Percentiles rank a stretch among this genome's conserved stretches.
phyloP scores from a whole-genome alignment of 2,888 invertebrate species.

The Pyrochroa serraticornis region DNA sequence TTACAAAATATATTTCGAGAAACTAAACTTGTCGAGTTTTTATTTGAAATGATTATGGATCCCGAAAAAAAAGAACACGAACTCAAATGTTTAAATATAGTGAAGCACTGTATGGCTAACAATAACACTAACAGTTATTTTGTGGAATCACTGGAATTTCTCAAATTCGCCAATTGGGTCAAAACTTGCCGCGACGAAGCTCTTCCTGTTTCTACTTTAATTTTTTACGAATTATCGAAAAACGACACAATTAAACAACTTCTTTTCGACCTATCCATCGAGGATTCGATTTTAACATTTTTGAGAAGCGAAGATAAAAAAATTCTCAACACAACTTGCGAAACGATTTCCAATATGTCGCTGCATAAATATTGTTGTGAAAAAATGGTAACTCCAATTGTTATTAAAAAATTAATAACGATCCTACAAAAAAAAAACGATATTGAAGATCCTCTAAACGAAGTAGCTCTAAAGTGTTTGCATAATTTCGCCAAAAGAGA shows the following conservation, averaged over 20 bases:
- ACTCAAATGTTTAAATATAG: conserved; percentile 38
- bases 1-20: conserved; percentile 40
- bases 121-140: conserved; percentile 43
- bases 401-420: conserved; percentile 39
- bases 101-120: conserved; percentile 43
- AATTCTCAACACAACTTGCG: conserved; percentile 43
- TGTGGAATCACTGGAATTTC: conserved; percentile 44
- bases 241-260: conserved; percentile 43
- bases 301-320: conserved; percentile 40
- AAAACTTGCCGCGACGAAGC: conserved; percentile 41
- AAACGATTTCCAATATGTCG: conserved; percentile 46
- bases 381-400: conserved; percentile 44
- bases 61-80: conserved; percentile 27
- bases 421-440: conserved; percentile 38
- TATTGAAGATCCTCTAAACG: conserved; percentile 42
- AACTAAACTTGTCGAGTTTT: conserved; percentile 40
- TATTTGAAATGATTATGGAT: conserved; percentile 42
- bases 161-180: conserved; percentile 46
- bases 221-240: conserved; percentile 41
- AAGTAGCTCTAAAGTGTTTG: conserved; percentile 44
- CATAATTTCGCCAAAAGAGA: conserved; percentile 41
- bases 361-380: conserved; percentile 49
- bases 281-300: conserved; percentile 45
- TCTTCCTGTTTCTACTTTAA: conserved; percentile 32
- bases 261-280: conserved; percentile 47